Base-by-base conservation (phyloP, 1,140 invertebrate species). In the Odontomachus brunneus region DNA sequence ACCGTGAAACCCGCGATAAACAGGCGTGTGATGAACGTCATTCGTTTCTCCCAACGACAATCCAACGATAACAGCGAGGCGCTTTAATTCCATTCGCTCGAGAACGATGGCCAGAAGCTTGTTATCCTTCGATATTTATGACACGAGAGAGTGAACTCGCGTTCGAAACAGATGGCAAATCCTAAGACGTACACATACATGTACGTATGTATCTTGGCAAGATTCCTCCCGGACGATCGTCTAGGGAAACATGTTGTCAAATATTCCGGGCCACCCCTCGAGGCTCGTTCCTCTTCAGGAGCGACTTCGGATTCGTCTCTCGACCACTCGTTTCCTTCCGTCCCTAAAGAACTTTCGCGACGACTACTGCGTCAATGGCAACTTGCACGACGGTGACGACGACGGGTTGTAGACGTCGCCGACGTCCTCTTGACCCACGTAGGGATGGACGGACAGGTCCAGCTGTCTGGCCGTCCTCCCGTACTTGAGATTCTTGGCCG, bases 231-330 rank as follows among this genome's bases (percentile, higher is more conserved):
- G 26, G 78, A 87, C 82, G 83, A 88, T 72, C 69, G 83, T 87
- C 88, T 71, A n/a, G 88, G 85, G 88, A 89, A 80, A 82, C 88
- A 83, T 87, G 85, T 89, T 87, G 78, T 89, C 88, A 89, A 89
- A 89, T 89, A 89, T 89, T 87, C 85, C 17, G 19, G 44, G 44
- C 48, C 38, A 65, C 71, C 85, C 75, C 88, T 71, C 19, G 88
- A 87, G 88, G 57, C 84, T 83, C 75, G 75, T 87, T 87, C 67
- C 67, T 89, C 82, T 87, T 88, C 76, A 73, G 76, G 29, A 71
- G 51, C 24, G 74, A 89, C 82, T 89, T 89, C 85, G 60, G 83
- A 89, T 85, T 89, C 83, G 69, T 89, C 85, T 82, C 62, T 71
- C 78, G 73, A 76, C 81, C 74, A 55, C 63, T 85, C 66, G 69